Conservation (phyloP, 2,113 vertebrate genomes). For the Solenodon paradoxus region DNA sequence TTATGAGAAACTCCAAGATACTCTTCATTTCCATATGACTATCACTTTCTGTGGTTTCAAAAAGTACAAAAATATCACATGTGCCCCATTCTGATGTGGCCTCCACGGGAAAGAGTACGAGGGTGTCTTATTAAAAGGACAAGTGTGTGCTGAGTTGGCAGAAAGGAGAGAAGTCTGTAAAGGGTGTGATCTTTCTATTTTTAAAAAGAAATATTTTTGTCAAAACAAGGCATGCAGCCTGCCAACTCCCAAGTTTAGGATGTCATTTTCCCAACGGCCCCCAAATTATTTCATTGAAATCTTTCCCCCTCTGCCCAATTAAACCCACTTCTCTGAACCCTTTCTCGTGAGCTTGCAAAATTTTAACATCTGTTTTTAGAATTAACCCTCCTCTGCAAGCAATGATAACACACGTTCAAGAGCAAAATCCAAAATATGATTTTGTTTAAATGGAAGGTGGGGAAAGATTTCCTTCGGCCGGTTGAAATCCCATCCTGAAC, state of each 20-base stretch:
- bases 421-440: neutral
- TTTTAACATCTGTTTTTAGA: conserved; percentile 29
- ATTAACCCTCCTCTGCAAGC: neutral
- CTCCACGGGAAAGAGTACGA: neutral
- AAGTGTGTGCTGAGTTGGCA: conserved; percentile 31
- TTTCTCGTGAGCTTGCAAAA: neutral
- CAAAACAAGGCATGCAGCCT: neutral
- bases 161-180: neutral
- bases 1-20: conserved; percentile 17
- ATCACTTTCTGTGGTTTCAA: neutral
- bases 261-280: neutral
- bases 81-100: neutral
- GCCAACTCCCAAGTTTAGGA: neutral
- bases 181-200: conserved; percentile 11
- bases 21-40: conserved; percentile 49
- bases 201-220: neutral
- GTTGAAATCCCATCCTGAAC: neutral
- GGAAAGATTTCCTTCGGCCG: neutral
- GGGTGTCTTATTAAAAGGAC: neutral
- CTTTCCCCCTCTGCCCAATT: neutral
- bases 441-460: neutral
- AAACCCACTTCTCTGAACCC: neutral
- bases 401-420: neutral
- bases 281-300: neutral
- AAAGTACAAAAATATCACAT: neutral